Evolutionary conservation across 2,888 invertebrate species (phyloP), one percentile per base, ranked within the genome.

Genomic region (Andrena flavipes): DNA sequence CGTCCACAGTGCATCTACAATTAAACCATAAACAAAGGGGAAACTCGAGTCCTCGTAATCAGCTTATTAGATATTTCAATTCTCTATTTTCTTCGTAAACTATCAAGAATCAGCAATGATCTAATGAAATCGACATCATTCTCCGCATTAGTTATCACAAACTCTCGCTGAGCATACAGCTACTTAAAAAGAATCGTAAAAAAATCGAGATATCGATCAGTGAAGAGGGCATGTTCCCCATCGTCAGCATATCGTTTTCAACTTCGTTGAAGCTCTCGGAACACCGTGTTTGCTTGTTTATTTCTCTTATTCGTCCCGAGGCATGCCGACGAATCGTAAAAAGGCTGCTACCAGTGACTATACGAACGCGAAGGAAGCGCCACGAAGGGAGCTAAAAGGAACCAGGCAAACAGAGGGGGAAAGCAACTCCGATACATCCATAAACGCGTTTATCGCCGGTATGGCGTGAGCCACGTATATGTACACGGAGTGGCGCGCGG

Each of bases 371-470:
- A 35, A 54, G 60, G 20, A 23, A 16, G 56, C 10, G 48, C 23
- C 48, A 2, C 30, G 59, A 59, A 69, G 13, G 63, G 4, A 13
- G 35, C 35, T 35, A 35, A 62, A 33, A 10, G 56, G 23, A 26
- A 10, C 7, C 10, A 26, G n/a, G 26, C 23, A 29, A 59, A 42
- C 60, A 70, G 62, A 60, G 35, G 30, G 74, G 33, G 86, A 63
- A 69, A 77, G 56, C 72, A 73, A 82, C 76, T 79, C 54, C 81
- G 81, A 85, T 87, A 84, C 84, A 68, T 80, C 83, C 83, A 87
- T 86, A 87, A 87, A 86, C 77, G 78, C 81, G 84, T 87, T 87
- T 87, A 87, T 85, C 84, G 83, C 54, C 63, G 69, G 30, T 67
- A 75, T 35, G 23, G 74, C 49, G 6, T 23, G 54, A 56, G 65